These are phyloP conservation scores for Felis chaus DNA, from an alignment of 2,113 vertebrate genomes.

Conservation along the genomic window DNA sequence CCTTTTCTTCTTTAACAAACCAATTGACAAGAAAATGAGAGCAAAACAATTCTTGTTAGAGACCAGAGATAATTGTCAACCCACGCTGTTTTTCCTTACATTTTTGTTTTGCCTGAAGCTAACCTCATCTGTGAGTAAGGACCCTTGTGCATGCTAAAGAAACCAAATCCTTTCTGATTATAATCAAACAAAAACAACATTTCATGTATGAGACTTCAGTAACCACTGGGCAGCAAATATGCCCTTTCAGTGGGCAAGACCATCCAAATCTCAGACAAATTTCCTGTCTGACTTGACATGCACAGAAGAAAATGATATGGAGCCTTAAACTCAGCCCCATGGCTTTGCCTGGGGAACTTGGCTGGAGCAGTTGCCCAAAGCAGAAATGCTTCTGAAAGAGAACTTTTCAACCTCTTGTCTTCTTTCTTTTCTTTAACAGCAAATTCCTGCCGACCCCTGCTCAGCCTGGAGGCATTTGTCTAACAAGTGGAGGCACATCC, in stretches of 20 bases:
- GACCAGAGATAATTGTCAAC: constrained; percentile 42
- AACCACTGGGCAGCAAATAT: not conserved
- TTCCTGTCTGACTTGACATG: not conserved
- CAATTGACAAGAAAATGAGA: not conserved
- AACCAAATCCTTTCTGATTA: constrained; percentile 13
- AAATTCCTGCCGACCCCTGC: not conserved
- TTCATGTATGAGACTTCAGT: constrained; percentile 8
- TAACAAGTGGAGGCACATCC: not conserved
- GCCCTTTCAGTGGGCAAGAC: not conserved
- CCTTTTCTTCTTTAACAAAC: not conserved
- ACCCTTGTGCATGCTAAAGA: not conserved
- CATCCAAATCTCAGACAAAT: not conserved
- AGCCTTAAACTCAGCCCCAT: not conserved
- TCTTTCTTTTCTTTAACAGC: constrained; percentile 21
- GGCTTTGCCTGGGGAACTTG: not conserved
- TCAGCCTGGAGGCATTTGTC: not conserved
- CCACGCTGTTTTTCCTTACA: not conserved
- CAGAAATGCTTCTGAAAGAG: not conserved
- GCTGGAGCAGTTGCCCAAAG: not conserved
- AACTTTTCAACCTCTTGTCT: not conserved
- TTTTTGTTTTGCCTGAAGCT: constrained; percentile 63
- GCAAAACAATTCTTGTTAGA: not conserved
- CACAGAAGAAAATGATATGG: not conserved
- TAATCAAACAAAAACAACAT: constrained; percentile 19
- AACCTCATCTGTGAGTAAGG: not conserved